Percentiles rank a stretch among this genome's conserved stretches.
These are phyloP conservation scores for Drosophila mojavensis DNA, from an alignment of 1,140 invertebrate genomes.

Conservation along the genomic window DNA sequence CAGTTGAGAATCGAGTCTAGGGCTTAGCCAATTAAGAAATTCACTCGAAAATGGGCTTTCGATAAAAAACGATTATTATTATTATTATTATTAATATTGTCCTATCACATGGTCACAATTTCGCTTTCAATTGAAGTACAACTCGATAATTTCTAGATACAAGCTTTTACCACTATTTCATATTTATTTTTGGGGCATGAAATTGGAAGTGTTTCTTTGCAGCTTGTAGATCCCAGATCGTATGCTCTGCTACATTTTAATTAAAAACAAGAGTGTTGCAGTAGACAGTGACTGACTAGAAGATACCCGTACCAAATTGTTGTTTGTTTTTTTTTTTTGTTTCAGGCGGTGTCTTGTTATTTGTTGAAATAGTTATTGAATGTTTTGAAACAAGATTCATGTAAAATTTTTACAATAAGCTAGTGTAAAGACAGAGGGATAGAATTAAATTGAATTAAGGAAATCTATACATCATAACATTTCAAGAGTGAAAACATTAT, in stretches of 20 bases:
- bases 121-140: conserved; percentile 9
- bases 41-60: conserved; percentile 20
- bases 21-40: conserved; percentile 47
- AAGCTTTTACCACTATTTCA: conserved; percentile 22
- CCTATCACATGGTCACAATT: conserved; percentile 33
- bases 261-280: conserved; percentile 29
- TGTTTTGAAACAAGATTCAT: no score
- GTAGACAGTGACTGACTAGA: not conserved
- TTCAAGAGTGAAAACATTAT: no score
- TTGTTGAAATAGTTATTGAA: no score
- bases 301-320: no score
- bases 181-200: conserved; percentile 38
- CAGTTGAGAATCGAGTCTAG: conserved; percentile 4
- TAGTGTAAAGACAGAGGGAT: no score
- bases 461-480: no score
- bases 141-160: conserved; percentile 24
- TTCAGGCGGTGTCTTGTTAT: no score
- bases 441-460: no score
- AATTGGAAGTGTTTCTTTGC: conserved; percentile 39
- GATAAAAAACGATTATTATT: no score
- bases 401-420: no score
- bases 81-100: not conserved
- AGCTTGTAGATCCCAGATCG: conserved; percentile 29
- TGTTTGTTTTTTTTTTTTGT: no score
- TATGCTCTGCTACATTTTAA: conserved; percentile 47